Base-by-base conservation (phyloP, 2,113 vertebrate species). In the Neomonachus schauinslandi region DNA sequence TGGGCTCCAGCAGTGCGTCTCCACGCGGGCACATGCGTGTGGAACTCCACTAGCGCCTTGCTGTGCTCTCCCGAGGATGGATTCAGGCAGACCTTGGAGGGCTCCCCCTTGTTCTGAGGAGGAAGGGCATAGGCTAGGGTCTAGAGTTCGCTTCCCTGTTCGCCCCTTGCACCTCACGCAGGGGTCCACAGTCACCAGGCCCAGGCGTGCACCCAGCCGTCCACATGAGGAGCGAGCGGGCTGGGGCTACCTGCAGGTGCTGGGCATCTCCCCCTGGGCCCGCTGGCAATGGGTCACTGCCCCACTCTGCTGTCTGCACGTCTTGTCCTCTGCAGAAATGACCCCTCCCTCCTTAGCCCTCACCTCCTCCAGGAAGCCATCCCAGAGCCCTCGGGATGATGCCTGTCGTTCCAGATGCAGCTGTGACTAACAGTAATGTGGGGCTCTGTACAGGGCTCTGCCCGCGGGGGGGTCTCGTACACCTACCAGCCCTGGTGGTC, bases 21-120 rank as follows among this genome's bases (percentile, higher is more conserved):
- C 51, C 1, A 0, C 0, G 8, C 0, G 1, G 11, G 11, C 11
- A 1, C 24, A 26, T 2, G 12, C 12, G 0, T 1, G 3, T 36
- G 76, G 31, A 3, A 31, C 16, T 4, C 39, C 0, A 0, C 11
- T 13, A 0, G 39, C 39, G 18, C 14, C 55, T 19, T 0, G 2
- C 19, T 14, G 1, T 5, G 31, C 33, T 26, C 49, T 7, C 81
- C 87, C 14, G 9, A 11, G 55, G 51, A 12, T 7, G 82, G 26
- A 4, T 28, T 33, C 21, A 1, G 12, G 28, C 55, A 2, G 10
- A 36, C 4, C 24, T 71, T 3, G 9, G 46, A n/a, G 79, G 55
- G n/a, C 26, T 39, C 36, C 63, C 61, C 46, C 63, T 28, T 2
- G 1, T n/a, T 46, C 36, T 36, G 19, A n/a, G 74, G 2, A 36